A percentile compares a stretch with the other conserved stretches of the same genome.
Evolutionary conservation across 92 coral and sea anemone genomes (phyloP).

Genomic region (Plumapathes pennacea): DNA sequence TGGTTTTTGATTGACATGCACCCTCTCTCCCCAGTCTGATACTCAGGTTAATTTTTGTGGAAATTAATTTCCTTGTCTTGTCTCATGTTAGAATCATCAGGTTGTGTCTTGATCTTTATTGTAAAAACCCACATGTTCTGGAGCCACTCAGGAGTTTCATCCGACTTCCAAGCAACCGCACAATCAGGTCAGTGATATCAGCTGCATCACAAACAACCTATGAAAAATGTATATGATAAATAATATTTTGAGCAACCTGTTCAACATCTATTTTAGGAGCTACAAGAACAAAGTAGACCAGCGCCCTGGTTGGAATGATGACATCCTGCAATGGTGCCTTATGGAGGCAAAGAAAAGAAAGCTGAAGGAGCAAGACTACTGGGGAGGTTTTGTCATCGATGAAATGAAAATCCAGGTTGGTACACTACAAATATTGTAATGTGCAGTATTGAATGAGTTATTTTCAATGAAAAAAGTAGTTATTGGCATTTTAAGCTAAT

Average conservation of each 20-base stretch:
- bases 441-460: background rate
- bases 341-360: conserved; percentile 46
- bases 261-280: conserved; percentile 5
- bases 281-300: conserved; percentile 48
- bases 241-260: background rate
- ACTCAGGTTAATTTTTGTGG: too few relatives aligned
- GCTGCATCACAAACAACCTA: too few relatives aligned
- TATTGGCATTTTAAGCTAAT: too few relatives aligned
- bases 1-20: too few relatives aligned
- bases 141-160: conserved; percentile 37
- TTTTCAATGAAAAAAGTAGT: too few relatives aligned
- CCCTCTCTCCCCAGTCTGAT: too few relatives aligned
- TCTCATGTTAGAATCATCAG: conserved; percentile 27
- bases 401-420: conserved; percentile 76
- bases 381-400: conserved; percentile 58
- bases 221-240: background rate
- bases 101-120: conserved; percentile 34
- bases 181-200: too few relatives aligned
- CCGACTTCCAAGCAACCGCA: conserved; percentile 40
- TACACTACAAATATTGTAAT: conserved; percentile 2
- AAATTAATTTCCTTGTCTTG: too few relatives aligned
- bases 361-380: conserved; percentile 40
- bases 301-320: conserved; percentile 49
- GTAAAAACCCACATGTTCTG: conserved; percentile 54
- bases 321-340: conserved; percentile 48